Evolutionary conservation across 2,113 vertebrate species (phyloP).

Genomic region (Cichladusa arquata): DNA sequence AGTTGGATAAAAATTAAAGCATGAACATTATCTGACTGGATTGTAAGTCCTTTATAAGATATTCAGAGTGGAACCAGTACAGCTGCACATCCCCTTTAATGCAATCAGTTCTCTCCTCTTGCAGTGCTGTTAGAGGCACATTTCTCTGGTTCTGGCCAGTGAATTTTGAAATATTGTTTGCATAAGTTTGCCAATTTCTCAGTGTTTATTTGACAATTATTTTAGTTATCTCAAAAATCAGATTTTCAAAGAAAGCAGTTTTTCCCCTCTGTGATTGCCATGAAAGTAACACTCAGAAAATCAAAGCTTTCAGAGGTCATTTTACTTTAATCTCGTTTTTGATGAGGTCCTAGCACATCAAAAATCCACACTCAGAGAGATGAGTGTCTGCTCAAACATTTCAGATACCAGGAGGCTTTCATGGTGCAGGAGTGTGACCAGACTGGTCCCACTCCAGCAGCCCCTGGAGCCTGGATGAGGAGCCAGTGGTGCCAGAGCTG

Average conservation of each 20-base stretch:
- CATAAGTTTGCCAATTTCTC: background rate
- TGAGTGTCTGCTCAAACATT: background rate
- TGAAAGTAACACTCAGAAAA: background rate
- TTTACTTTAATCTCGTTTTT: constrained; percentile 15
- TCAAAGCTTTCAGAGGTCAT: background rate
- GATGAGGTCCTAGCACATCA: background rate
- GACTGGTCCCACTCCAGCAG: background rate
- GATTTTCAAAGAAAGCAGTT: background rate
- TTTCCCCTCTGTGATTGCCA: background rate
- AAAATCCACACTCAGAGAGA: background rate
- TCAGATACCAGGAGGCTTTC: background rate
- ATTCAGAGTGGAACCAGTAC: background rate
- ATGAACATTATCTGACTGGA: background rate
- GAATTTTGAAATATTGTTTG: background rate
- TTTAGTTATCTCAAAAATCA: background rate
- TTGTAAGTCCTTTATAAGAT: background rate
- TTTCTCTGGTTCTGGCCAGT: background rate
- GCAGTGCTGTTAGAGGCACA: background rate
- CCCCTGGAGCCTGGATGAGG: background rate
- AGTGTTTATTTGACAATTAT: background rate
- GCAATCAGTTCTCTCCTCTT: background rate
- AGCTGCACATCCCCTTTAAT: background rate
- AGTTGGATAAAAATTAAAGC: constrained; percentile 13
- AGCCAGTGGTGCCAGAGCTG: background rate
- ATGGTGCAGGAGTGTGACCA: background rate